Conservation (phyloP, 2,888 invertebrate species). For the Ectobius pallidus region DNA sequence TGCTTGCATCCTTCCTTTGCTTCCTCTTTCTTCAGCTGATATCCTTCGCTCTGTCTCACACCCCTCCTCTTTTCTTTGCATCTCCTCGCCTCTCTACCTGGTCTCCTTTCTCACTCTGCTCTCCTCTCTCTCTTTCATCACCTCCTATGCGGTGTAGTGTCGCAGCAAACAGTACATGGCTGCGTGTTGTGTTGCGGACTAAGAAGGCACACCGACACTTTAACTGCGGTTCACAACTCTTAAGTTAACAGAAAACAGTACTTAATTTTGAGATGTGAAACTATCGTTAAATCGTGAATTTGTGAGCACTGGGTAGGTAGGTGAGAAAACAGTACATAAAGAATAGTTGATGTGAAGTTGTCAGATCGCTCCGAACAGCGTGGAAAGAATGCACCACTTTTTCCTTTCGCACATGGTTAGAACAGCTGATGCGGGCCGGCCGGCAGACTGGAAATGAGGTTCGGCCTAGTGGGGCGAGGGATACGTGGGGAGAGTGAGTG, state of each 20-base stretch:
- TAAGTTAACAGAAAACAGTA: too few relatives aligned
- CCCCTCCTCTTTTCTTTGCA: too few relatives aligned
- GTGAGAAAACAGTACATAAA: too few relatives aligned
- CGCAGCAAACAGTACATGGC: background rate
- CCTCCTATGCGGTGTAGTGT: background rate
- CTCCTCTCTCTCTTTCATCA: background rate
- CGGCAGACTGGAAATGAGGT: background rate
- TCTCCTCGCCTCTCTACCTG: background rate
- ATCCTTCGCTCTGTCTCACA: background rate
- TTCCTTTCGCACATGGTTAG: constrained; percentile 8
- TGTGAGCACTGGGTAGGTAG: too few relatives aligned
- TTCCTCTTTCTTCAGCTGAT: background rate
- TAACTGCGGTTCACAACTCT: too few relatives aligned
- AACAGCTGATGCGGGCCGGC: constrained; percentile 26
- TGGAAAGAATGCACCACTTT: background rate
- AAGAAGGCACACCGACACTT: background rate
- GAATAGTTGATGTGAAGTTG: too few relatives aligned
- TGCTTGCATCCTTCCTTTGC: background rate
- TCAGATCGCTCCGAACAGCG: too few relatives aligned
- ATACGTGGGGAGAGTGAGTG: background rate
- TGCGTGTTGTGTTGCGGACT: background rate
- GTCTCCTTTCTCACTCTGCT: background rate
- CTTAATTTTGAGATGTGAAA: too few relatives aligned
- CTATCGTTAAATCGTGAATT: too few relatives aligned
- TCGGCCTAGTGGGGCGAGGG: background rate